Base-by-base conservation (phyloP, 2,888 invertebrate genomes). In the Napeogenes inachia region DNA sequence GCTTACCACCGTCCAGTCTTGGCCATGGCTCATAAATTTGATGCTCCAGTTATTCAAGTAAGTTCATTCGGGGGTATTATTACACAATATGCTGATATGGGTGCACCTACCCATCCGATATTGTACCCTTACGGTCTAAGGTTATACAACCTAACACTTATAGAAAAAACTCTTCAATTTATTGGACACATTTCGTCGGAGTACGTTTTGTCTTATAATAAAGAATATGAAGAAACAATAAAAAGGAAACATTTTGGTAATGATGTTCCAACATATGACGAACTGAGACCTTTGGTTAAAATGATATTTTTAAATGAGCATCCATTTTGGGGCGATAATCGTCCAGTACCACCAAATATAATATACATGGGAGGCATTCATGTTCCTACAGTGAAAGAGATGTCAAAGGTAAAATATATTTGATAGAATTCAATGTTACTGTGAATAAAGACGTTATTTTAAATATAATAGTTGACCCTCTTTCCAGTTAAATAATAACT, bases 311-410 rank as follows among this genome's bases (percentile, higher is more conserved):
- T 79, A 12, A 78, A 80, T 58, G 63, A 75, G 30, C 71, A 81
- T 70, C 75, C 76, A 3, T 59, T 81, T n/a, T 82, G 77, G 75
- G 75, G 75, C 59, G 71, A 70, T 3, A 80, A 77, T 55, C 71
- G 71, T 3, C 81, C 81, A 1, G 68, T 73, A 4, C 75, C 77
- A 8, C 77, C 80, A 0, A 75, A 68, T 53, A 72, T 82, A 1
- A 45, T 80, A 3, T 77, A 75, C 57, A 70, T 81, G 57, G 79
- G 79, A 4, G 80, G 82, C 1, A 69, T 82, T 38, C 79, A 80
- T 61, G 72, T 75, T 45, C 74, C 66, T 32, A 69, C 72, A 10
- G 21, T 45, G 38, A 74, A 73, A 54, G 67, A 73, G 32, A 54
- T 81, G 13, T 74, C 78, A 10, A 45, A 67, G 68, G 80, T 78